These are phyloP conservation scores for Alces alces DNA, from an alignment of 2,113 vertebrate genomes.

Conservation along the genomic window DNA sequence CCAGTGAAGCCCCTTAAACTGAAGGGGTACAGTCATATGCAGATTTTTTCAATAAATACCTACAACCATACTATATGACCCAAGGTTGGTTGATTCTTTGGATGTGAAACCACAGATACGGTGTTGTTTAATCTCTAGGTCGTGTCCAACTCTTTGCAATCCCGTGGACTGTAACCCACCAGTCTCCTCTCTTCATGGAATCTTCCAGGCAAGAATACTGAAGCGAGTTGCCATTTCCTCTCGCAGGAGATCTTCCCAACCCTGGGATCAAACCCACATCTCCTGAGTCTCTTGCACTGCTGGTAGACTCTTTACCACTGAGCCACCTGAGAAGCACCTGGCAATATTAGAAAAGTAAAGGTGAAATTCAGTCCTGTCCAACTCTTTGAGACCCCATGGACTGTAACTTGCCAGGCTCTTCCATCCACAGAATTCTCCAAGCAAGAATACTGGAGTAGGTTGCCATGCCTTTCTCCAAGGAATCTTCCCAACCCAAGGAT, in stretches of 20 bases:
- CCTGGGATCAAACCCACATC: neutral
- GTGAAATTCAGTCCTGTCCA: neutral
- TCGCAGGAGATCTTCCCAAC: neutral
- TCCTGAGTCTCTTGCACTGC: neutral
- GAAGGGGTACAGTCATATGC: neutral
- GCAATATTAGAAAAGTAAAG: neutral
- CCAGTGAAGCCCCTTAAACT: neutral
- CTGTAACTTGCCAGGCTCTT: neutral
- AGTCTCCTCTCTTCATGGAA: neutral
- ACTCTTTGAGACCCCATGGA: neutral
- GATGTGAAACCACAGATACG: neutral
- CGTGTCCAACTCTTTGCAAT: neutral
- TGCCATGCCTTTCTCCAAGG: neutral
- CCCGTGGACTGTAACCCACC: neutral
- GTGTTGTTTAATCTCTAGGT: neutral
- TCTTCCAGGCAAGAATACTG: neutral
- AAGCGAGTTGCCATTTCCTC: neutral
- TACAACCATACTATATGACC: neutral
- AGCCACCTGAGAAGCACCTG: neutral
- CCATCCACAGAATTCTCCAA: neutral
- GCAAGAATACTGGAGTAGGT: neutral
- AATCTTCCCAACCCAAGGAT: neutral
- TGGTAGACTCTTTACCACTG: neutral
- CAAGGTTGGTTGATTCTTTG: neutral
- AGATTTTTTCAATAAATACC: neutral